Evolutionary conservation across 2,888 invertebrate species (phyloP).

Genomic region (Eupsilia transversa): DNA sequence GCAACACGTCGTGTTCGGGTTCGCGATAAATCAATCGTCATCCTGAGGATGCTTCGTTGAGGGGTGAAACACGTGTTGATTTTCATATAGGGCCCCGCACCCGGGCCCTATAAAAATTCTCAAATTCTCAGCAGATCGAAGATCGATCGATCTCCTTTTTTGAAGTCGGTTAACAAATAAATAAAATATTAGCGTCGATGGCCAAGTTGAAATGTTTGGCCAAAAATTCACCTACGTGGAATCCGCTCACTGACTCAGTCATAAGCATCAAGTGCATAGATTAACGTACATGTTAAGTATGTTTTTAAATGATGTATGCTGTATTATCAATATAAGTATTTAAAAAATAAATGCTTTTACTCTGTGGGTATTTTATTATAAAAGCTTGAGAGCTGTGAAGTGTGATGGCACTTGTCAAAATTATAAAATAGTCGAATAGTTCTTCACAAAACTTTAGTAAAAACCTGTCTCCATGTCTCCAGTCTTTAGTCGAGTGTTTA

Average conservation of each 20-base stretch:
- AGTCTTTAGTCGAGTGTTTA: conserved; percentile 14
- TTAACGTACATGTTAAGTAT: background rate
- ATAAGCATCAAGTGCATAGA: background rate
- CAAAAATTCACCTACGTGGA: background rate
- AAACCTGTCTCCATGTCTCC: background rate
- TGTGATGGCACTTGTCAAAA: conserved; percentile 26
- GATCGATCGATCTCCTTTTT: too few species aligned
- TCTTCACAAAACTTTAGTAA: background rate
- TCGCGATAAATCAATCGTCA: too few species aligned
- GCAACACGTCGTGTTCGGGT: too few species aligned
- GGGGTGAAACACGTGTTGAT: too few species aligned
- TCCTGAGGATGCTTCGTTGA: too few species aligned
- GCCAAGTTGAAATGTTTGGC: background rate
- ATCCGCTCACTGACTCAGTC: background rate
- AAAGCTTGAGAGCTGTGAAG: background rate
- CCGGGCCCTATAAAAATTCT: too few species aligned
- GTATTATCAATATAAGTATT: conserved; percentile 9
- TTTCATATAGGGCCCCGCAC: too few species aligned
- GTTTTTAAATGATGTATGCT: background rate
- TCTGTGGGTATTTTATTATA: conserved; percentile 17
- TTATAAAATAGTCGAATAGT: background rate
- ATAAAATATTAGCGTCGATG: background rate
- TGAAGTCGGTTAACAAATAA: too few species aligned
- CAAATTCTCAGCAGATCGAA: too few species aligned
- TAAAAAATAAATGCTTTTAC: conserved; percentile 13